These are phyloP conservation scores for Oncorhynchus tshawytscha DNA, from an alignment of 2,113 vertebrate genomes.

Conservation along the genomic window DNA sequence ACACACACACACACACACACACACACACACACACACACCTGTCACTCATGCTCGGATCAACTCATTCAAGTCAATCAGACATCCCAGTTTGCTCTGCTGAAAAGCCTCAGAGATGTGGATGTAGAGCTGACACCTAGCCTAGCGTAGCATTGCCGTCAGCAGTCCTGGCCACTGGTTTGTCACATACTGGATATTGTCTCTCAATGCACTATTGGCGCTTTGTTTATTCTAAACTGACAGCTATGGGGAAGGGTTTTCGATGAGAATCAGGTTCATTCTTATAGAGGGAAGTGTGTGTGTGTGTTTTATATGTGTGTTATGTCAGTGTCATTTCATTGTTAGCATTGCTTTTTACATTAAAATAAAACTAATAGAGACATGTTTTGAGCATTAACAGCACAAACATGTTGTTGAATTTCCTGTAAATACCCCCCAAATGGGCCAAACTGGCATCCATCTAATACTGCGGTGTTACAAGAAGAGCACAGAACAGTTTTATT, in stretches of 20 bases:
- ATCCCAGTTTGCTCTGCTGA: slow-evolving; percentile 61
- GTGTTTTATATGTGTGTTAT: slow-evolving; percentile 7
- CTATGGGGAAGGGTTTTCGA: not conserved
- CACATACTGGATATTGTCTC: not conserved
- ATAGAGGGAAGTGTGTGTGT: no score
- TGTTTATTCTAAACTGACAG: not conserved
- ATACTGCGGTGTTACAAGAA: not conserved
- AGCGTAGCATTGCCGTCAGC: not conserved
- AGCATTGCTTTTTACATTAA: not conserved
- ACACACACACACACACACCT: slow-evolving; percentile 18
- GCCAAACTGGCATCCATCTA: not conserved
- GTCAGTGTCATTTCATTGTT: not conserved
- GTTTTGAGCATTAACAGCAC: not conserved
- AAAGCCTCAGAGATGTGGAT: slow-evolving; percentile 24
- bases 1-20: not conserved
- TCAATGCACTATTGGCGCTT: not conserved
- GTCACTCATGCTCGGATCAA: slow-evolving; percentile 61
- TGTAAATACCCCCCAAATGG: no score
- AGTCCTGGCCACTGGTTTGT: not conserved
- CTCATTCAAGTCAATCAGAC: slow-evolving; percentile 46
- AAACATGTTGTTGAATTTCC: not conserved
- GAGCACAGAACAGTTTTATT: not conserved
- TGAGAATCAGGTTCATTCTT: no score
- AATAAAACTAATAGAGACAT: not conserved
- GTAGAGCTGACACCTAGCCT: not conserved